phyloP scores from a whole-genome alignment of 2,888 invertebrate species.

The Papilio protenor region DNA sequence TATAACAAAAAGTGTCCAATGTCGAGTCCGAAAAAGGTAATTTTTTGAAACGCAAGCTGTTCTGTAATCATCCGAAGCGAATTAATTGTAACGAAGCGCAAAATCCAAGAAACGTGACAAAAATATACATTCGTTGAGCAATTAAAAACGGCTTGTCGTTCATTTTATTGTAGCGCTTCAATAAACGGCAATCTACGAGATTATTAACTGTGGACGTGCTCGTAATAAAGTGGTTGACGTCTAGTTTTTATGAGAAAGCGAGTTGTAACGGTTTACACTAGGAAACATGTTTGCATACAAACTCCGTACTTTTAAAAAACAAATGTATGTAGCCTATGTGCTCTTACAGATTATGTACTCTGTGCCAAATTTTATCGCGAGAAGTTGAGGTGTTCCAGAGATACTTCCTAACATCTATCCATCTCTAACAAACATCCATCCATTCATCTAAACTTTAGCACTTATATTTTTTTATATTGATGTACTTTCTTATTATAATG shows the following conservation, averaged over 20 bases:
- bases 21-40: not conserved
- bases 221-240: not conserved
- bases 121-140: slow-evolving; percentile 18
- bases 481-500: too few species aligned
- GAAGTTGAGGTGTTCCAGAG: too few species aligned
- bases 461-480: too few species aligned
- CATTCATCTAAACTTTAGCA: too few species aligned
- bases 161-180: slow-evolving; percentile 14
- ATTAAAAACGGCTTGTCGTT: slow-evolving; percentile 12
- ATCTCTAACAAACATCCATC: too few species aligned
- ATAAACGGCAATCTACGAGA: slow-evolving; percentile 14
- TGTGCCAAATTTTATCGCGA: too few species aligned
- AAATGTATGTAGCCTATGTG: too few species aligned
- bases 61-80: slow-evolving; percentile 2
- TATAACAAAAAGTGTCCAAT: not conserved
- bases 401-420: too few species aligned
- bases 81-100: slow-evolving; percentile 13
- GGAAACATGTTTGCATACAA: not conserved
- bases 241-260: not conserved
- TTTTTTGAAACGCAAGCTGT: slow-evolving; percentile 12
- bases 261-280: not conserved
- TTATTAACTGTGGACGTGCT: slow-evolving; percentile 5
- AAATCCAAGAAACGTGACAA: slow-evolving; percentile 16
- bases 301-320: not conserved
- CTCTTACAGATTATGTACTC: too few species aligned